Evolutionary conservation across 2,797 vertebrate species (phyloP), one percentile per base, ranked within the genome.

Genomic region (Sebastiscus albofasciatus): DNA sequence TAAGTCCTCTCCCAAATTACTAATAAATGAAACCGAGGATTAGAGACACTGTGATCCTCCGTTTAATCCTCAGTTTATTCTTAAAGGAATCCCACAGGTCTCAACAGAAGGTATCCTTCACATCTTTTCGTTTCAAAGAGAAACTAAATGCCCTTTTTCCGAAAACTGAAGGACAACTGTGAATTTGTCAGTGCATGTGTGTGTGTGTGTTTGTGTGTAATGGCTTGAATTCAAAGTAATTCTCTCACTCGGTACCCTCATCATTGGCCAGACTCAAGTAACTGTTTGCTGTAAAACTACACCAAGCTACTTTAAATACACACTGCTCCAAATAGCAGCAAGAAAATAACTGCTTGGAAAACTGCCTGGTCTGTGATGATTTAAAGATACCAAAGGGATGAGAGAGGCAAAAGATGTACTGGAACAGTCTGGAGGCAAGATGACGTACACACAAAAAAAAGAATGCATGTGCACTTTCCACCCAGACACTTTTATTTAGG

Each of bases 21-120:
- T 68, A 78, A 69, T 81, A 75, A 71, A 59, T 78, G 13, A 67
- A 81, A 52, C 20, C 26, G 29, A 49, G 78, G 79, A 88, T 89
- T 79, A 80, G 33, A 39, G 74, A 79, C 65, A n/a, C 58, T 77
- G 67, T 61, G 64, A 83, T 89, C 67, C 68, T 66, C 60, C 8
- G 2, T 75, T 82, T 82, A 80, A 87, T 75, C 75, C 66, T 72
- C 22, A 56, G 3, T 65, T 49, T 72, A 68, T 77, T 81, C 77
- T 82, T 79, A 61, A 82, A 76, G 46, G 52, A 64, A 75, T 59
- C 13, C 29, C 34, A 34, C 42, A n/a, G 14, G 65, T 67, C 52
- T 72, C 22, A 70, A 52, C 34, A 39, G 26, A 67, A 24, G 8
- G 58, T 27, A 29, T 13, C 31, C 11, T 61, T 65, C 6, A 36